A percentile compares a stretch with the other conserved stretches of the same genome.
phyloP scores from a whole-genome alignment of 2,888 invertebrate genomes.

The Clivina fossor region DNA sequence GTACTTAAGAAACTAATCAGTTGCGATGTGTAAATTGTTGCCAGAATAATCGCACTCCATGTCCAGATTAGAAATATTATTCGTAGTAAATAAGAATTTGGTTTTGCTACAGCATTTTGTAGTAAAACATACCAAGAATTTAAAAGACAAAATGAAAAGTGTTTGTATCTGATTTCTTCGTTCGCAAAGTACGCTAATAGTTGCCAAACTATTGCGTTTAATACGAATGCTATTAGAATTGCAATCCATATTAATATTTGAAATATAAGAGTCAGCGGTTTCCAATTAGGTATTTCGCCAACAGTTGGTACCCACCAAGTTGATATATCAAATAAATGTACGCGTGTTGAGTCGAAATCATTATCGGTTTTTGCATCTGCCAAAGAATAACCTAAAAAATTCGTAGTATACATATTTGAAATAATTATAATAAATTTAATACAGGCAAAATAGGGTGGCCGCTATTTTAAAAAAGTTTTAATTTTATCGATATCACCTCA shows the following conservation, averaged over 20 bases:
- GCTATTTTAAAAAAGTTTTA: too few relatives aligned
- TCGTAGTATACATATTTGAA: too few relatives aligned
- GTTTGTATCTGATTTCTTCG: too few relatives aligned
- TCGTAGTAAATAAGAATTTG: conserved; percentile 54
- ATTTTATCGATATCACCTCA: too few relatives aligned
- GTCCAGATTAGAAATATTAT: conserved; percentile 58
- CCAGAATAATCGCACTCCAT: conserved; percentile 56
- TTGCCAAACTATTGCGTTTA: conserved; percentile 7
- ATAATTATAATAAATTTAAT: too few relatives aligned
- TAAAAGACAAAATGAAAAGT: conserved; percentile 7
- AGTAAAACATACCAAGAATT: conserved; percentile 49
- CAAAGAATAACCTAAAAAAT: conserved; percentile 63
- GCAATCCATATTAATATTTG: conserved; percentile 54
- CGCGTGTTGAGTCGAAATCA: conserved; percentile 57
- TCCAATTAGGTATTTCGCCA: conserved; percentile 55
- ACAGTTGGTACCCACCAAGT: conserved; percentile 60
- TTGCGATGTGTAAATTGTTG: conserved; percentile 60
- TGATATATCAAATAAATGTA: conserved; percentile 59
- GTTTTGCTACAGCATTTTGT: conserved; percentile 56
- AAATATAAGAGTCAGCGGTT: conserved; percentile 57
- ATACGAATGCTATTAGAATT: conserved; percentile 49
- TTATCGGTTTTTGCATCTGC: conserved; percentile 60
- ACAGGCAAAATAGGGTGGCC: too few relatives aligned
- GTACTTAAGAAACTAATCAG: conserved; percentile 59
- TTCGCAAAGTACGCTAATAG: too few relatives aligned